phyloP scores from a whole-genome alignment of 2,113 vertebrate species.

The Tragelaphus buxtoni region DNA sequence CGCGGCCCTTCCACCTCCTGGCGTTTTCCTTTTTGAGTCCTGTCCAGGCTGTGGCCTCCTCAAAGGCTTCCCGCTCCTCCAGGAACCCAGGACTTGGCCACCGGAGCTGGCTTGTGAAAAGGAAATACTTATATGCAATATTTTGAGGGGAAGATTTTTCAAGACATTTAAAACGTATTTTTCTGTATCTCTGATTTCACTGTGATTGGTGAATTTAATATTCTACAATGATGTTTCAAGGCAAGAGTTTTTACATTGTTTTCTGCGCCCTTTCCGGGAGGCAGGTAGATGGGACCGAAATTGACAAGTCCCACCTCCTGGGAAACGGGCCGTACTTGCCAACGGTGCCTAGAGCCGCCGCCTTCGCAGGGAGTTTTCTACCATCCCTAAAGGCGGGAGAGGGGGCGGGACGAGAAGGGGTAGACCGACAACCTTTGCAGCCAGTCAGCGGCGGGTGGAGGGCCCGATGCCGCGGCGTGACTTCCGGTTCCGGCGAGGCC shows the following conservation, averaged over 20 bases:
- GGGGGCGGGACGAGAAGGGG: background rate
- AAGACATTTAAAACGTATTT: conserved; percentile 20
- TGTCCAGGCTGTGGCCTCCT: accelerated
- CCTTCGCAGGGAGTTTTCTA: accelerated
- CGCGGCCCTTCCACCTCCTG: background rate
- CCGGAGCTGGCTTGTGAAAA: background rate
- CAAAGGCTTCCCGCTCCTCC: background rate
- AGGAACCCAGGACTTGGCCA: background rate
- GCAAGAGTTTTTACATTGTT: background rate
- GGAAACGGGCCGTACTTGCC: background rate
- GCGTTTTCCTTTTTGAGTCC: background rate
- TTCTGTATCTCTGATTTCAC: background rate
- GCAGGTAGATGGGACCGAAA: no score
- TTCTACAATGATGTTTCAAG: background rate
- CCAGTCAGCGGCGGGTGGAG: background rate
- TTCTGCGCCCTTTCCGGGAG: background rate
- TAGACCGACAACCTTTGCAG: accelerated
- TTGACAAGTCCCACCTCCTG: no score
- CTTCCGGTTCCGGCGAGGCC: background rate
- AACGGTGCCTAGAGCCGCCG: background rate
- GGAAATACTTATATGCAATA: background rate
- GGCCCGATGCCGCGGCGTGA: accelerated
- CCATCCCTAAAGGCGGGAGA: background rate
- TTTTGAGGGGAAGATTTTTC: background rate
- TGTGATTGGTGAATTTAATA: background rate